A percentile compares a stretch with the other conserved stretches of the same genome.
phyloP scores from a whole-genome alignment of 2,888 invertebrate genomes.

The Lutraria lutraria region DNA sequence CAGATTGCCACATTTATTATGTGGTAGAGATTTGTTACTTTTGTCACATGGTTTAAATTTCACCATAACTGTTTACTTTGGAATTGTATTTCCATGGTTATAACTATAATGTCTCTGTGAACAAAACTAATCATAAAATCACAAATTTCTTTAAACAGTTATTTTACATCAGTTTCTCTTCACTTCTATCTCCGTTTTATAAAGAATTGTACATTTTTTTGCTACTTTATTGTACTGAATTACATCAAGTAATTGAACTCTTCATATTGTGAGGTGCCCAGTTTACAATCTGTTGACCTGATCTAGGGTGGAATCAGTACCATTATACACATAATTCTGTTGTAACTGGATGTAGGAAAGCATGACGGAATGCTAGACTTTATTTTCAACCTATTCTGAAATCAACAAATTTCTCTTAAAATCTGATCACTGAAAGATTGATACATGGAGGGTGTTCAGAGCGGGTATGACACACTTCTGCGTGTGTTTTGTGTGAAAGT shows the following conservation, averaged over 20 bases:
- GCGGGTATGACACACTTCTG: too few relatives aligned
- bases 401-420: too few relatives aligned
- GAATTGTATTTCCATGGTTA: background rate
- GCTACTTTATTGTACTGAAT: background rate
- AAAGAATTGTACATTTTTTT: background rate
- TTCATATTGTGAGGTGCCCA: background rate
- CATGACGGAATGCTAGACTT: background rate
- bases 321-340: background rate
- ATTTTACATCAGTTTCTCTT: constrained; percentile 31
- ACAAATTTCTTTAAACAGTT: constrained; percentile 35
- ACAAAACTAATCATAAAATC: constrained; percentile 15
- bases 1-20: background rate
- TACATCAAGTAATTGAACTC: background rate
- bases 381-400: background rate
- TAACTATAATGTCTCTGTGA: background rate
- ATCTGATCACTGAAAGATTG: too few relatives aligned
- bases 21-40: background rate
- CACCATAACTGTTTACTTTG: background rate
- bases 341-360: background rate
- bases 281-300: background rate
- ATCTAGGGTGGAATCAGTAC: background rate
- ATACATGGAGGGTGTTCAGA: too few relatives aligned
- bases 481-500: too few relatives aligned
- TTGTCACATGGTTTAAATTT: constrained; percentile 14
- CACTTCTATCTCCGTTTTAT: constrained; percentile 21